These are phyloP conservation scores for Danaus plexippus DNA, from an alignment of 1,140 invertebrate genomes.

Conservation along the genomic window DNA sequence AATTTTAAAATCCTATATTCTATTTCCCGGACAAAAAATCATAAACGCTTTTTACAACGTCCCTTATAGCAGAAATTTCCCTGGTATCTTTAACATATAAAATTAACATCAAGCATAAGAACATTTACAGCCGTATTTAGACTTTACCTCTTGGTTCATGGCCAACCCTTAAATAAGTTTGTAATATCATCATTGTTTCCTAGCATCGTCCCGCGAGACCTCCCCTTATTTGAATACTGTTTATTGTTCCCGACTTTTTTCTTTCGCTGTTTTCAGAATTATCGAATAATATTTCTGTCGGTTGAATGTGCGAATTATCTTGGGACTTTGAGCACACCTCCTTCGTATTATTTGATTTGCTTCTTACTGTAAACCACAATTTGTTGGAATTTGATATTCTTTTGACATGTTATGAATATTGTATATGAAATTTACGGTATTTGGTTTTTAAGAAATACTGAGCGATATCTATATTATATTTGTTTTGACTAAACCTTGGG, in stretches of 20 bases:
- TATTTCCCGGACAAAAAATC: too few relatives aligned
- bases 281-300: slow-evolving; percentile 52
- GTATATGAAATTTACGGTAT: too few relatives aligned
- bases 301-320: slow-evolving; percentile 40
- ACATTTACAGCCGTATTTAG: background rate
- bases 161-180: slow-evolving; percentile 57
- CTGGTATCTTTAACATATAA: slow-evolving; percentile 7
- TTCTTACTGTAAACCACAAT: slow-evolving; percentile 20
- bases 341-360: slow-evolving; percentile 37
- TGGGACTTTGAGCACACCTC: slow-evolving; percentile 37
- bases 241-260: slow-evolving; percentile 53
- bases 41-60: too few relatives aligned
- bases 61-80: background rate
- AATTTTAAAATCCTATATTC: too few relatives aligned
- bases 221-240: slow-evolving; percentile 63
- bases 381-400: slow-evolving; percentile 9
- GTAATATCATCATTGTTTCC: slow-evolving; percentile 67
- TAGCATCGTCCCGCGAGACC: slow-evolving; percentile 31
- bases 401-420: slow-evolving; percentile 6
- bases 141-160: slow-evolving; percentile 14
- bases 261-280: slow-evolving; percentile 39
- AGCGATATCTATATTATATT: too few relatives aligned
- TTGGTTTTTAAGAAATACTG: too few relatives aligned
- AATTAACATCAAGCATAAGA: slow-evolving; percentile 11
- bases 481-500: too few relatives aligned